Percentiles rank a stretch among this genome's conserved stretches.
Evolutionary conservation across 2,888 invertebrate species (phyloP).

Genomic region (Sphaerophoria taeniata): DNA sequence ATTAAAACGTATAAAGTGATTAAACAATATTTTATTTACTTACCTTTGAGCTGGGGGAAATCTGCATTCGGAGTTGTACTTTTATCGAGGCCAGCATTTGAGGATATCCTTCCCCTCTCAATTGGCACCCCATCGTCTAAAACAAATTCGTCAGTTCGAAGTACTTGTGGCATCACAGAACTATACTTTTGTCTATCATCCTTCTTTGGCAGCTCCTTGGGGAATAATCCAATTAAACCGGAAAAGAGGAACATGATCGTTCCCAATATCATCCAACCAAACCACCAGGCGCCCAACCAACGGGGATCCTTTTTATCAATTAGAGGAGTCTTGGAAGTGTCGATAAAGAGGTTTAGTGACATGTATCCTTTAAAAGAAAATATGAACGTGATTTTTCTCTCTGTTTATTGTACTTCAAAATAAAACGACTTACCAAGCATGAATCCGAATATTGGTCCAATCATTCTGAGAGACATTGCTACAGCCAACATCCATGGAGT

Average conservation of each 20-base stretch:
- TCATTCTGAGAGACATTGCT: slow-evolving; percentile 82
- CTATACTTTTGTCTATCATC: slow-evolving; percentile 75
- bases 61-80: slow-evolving; percentile 76
- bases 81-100: slow-evolving; percentile 78
- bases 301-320: slow-evolving; percentile 86
- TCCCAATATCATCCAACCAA: slow-evolving; percentile 86
- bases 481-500: slow-evolving; percentile 85
- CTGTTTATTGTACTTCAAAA: background rate
- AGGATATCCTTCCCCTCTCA: slow-evolving; percentile 78
- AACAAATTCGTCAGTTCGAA: slow-evolving; percentile 79
- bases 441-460: slow-evolving; percentile 86
- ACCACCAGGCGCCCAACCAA: slow-evolving; percentile 91
- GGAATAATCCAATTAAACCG: slow-evolving; percentile 87
- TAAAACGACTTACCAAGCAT: slow-evolving; percentile 81
- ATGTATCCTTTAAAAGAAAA: slow-evolving; percentile 77
- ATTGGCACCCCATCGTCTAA: slow-evolving; percentile 78
- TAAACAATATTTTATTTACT: slow-evolving; percentile 7
- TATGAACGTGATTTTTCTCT: background rate
- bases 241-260: slow-evolving; percentile 85
- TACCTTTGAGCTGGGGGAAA: slow-evolving; percentile 82
- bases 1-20: background rate
- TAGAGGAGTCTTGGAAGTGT: slow-evolving; percentile 85
- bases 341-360: slow-evolving; percentile 85
- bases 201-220: slow-evolving; percentile 82
- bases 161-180: slow-evolving; percentile 79